Percentiles rank a stretch among this genome's conserved stretches.
phyloP scores from a whole-genome alignment of 2,113 vertebrate genomes.

The Sterna hirundo region DNA sequence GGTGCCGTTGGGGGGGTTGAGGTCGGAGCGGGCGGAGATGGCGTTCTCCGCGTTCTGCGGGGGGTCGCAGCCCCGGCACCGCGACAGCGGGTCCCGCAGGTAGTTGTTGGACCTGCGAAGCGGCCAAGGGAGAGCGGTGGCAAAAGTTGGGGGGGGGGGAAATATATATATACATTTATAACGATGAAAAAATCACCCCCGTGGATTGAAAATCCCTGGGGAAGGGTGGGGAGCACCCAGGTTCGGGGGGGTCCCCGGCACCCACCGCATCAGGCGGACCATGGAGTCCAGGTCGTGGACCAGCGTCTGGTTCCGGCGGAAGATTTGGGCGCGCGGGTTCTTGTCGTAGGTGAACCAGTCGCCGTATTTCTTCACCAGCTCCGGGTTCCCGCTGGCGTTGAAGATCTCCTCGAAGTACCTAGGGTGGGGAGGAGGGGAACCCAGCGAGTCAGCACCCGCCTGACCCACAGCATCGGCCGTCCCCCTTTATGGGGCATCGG shows the following conservation, averaged over 20 bases:
- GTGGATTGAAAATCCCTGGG: too few species aligned
- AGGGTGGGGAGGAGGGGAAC: background rate
- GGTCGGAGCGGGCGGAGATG: conserved; percentile 90
- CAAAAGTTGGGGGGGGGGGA: fast-evolving
- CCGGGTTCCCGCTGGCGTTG: conserved; percentile 84
- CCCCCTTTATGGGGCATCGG: fast-evolving
- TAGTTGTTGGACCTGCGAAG: conserved; percentile 89
- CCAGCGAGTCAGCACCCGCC: background rate
- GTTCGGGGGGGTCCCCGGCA: background rate
- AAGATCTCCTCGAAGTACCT: conserved; percentile 89
- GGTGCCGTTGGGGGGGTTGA: conserved; percentile 89
- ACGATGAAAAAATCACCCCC: too few species aligned
- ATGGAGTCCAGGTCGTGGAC: conserved; percentile 87
- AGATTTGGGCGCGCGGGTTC: conserved; percentile 91
- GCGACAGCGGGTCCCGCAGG: conserved; percentile 84
- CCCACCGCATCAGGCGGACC: conserved; percentile 91
- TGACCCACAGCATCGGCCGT: background rate
- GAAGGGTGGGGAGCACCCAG: fast-evolving
- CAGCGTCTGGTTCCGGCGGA: conserved; percentile 86
- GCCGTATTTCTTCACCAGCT: conserved; percentile 84
- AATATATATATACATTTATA: too few species aligned
- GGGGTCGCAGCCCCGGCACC: conserved; percentile 81
- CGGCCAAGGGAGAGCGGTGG: fast-evolving
- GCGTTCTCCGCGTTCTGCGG: conserved; percentile 86
- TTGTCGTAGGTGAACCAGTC: conserved; percentile 89